Evolutionary conservation across 1,140 invertebrate genomes (phyloP).

Genomic region (Drosophila ogumai): DNA sequence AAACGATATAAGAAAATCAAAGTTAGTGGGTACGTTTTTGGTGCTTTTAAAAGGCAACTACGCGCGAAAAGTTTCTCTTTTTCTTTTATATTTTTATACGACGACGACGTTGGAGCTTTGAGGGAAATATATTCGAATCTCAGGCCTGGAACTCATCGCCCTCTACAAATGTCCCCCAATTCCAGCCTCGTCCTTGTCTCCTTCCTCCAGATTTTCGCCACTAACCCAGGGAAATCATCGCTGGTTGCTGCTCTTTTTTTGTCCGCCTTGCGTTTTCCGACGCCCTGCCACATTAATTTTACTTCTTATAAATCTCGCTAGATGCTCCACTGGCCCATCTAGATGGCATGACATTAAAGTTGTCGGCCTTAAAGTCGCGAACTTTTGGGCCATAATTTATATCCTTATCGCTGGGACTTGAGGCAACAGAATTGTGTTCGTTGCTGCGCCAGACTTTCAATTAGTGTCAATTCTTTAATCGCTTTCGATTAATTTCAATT

Average conservation of each 20-base stretch:
- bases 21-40: constrained; percentile 48
- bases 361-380: constrained; percentile 41
- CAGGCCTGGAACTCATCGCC: constrained; percentile 41
- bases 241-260: constrained; percentile 32
- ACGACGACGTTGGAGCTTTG: constrained; percentile 45
- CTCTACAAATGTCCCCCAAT: constrained; percentile 18
- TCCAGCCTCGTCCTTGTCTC: neutral
- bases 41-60: constrained; percentile 48
- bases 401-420: constrained; percentile 49
- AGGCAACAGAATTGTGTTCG: constrained; percentile 5
- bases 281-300: constrained; percentile 76
- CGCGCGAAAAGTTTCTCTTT: constrained; percentile 66
- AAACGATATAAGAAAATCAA: constrained; percentile 46
- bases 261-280: constrained; percentile 35
- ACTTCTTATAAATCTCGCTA: constrained; percentile 76
- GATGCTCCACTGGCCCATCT: constrained; percentile 47
- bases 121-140: constrained; percentile 71
- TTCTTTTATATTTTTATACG: constrained; percentile 22
- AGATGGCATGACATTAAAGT: constrained; percentile 62
- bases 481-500: constrained; percentile 66
- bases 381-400: constrained; percentile 51
- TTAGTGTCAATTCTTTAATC: constrained; percentile 75
- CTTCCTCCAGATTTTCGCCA: neutral
- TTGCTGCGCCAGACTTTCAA: constrained; percentile 51
- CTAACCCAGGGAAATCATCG: constrained; percentile 39